phyloP scores from a whole-genome alignment of 2,888 invertebrate species.

The Tenodera sinensis region DNA sequence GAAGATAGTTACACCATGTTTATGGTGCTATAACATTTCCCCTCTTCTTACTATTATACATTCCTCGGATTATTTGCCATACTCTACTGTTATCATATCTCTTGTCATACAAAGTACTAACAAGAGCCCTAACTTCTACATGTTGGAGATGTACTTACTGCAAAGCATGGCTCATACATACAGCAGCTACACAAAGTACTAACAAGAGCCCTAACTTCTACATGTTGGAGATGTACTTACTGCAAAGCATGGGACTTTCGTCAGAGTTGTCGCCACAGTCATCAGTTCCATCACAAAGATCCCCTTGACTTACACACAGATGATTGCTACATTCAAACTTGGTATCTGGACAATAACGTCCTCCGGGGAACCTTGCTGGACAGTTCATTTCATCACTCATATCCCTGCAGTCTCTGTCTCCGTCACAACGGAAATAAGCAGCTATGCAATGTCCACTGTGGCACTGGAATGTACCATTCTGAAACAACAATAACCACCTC shows the following conservation, averaged over 20 bases:
- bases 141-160: too few relatives aligned
- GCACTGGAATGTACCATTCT: conserved; percentile 87
- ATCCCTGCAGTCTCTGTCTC: conserved; percentile 84
- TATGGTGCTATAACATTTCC: too few relatives aligned
- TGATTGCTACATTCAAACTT: conserved; percentile 90
- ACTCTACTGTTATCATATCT: too few relatives aligned
- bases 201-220: too few relatives aligned
- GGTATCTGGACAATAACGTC: conserved; percentile 83
- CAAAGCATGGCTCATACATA: conserved; percentile 75
- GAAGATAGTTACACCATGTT: too few relatives aligned
- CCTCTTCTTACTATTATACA: too few relatives aligned
- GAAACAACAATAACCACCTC: conserved; percentile 31
- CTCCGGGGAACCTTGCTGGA: conserved; percentile 81
- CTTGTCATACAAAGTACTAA: too few relatives aligned
- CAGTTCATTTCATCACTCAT: conserved; percentile 88
- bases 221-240: too few relatives aligned
- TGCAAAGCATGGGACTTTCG: conserved; percentile 73
- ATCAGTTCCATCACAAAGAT: conserved; percentile 89
- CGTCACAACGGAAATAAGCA: conserved; percentile 82
- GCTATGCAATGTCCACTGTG: conserved; percentile 90
- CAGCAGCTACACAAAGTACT: too few relatives aligned
- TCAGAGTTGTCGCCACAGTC: conserved; percentile 92
- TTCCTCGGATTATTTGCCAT: too few relatives aligned
- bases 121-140: too few relatives aligned
- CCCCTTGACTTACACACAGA: conserved; percentile 83